phyloP scores from a whole-genome alignment of 2,113 vertebrate genomes.

The Trematomus loennbergii region DNA sequence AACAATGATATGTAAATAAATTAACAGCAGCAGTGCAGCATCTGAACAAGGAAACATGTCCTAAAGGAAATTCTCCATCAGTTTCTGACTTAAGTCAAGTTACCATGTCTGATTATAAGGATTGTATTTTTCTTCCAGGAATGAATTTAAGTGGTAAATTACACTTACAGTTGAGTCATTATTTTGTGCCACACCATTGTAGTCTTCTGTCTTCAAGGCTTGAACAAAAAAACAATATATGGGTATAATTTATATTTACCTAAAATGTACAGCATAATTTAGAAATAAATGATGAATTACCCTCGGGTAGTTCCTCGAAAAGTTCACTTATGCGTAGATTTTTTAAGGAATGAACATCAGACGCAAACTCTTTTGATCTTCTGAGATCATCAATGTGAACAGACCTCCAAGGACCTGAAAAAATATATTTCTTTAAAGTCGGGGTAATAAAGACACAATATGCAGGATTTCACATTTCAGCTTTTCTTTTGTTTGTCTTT shows the following conservation, averaged over 20 bases:
- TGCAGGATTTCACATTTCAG: not conserved
- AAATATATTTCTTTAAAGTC: not conserved
- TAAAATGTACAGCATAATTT: not conserved
- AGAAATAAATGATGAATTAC: slow-evolving; percentile 9
- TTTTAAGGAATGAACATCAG: slow-evolving; percentile 41
- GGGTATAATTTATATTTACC: not conserved
- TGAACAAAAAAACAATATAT: not conserved
- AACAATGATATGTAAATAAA: not conserved
- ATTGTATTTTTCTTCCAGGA: not conserved
- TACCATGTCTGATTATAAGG: not conserved
- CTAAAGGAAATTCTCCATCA: not conserved
- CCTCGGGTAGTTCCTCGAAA: slow-evolving; percentile 38
- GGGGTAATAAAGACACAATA: not conserved
- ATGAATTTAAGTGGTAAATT: not conserved
- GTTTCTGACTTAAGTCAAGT: not conserved
- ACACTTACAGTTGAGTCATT: slow-evolving; percentile 37
- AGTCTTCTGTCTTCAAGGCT: slow-evolving; percentile 47
- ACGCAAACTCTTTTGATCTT: slow-evolving; percentile 55
- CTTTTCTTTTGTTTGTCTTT: too few relatives aligned
- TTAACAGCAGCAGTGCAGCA: too few relatives aligned
- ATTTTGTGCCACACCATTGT: slow-evolving; percentile 2
- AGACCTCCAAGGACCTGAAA: slow-evolving; percentile 48
- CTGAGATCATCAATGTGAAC: slow-evolving; percentile 59
- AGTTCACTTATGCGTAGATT: slow-evolving; percentile 37
- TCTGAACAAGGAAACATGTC: too few relatives aligned